Evolutionary conservation across 2,888 invertebrate genomes (phyloP), one percentile per base, ranked within the genome.

Genomic region (Platycheirus rosarum): DNA sequence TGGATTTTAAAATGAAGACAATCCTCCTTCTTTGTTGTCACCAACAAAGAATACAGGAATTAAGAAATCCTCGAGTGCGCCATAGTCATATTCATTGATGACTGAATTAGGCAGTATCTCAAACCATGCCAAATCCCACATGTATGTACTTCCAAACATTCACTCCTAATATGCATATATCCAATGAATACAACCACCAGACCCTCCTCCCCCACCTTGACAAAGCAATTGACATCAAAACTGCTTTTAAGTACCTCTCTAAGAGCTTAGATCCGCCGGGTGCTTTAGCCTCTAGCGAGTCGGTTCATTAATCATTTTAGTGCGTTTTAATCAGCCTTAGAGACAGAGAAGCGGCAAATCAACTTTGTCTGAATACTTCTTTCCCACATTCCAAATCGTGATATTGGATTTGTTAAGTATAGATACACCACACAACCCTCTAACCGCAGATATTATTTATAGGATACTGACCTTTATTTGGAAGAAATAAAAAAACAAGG

Each of bases 381-480:
- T n/a, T 11, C 46, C 35, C 48, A 18, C 42, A n/a, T 18, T 23
- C 26, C 29, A 44, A 32, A 23, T 53, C 37, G 57, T 20, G 46
- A 20, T 4, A 3, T 20, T 1, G 11, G 7, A 46, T 26, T 9
- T 23, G 11, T 26, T 29, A 14, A 9, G 46, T 4, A 32, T 13
- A 13, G 20, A 53, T 51, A 42, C 57, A 23, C 23, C 32, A 62
- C 53, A 66, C 23, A 60, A 68, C 78, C 76, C 73, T n/a, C n/a
- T 70, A 75, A 63, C 48, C 62, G 32, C 46, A 44, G 69, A 79
- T 69, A 69, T 69, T 79, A 79, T 79, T 79, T 79, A 75, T 79
- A 79, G 79, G 79, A 79, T 75, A 79, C 79, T 79, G 79, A 79
- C 79, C 79, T 79, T 79, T 79, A 68, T 75, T 79, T 51, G 60